Evolutionary conservation across 2,888 invertebrate species (phyloP).

Genomic region (Pinctada fucata): DNA sequence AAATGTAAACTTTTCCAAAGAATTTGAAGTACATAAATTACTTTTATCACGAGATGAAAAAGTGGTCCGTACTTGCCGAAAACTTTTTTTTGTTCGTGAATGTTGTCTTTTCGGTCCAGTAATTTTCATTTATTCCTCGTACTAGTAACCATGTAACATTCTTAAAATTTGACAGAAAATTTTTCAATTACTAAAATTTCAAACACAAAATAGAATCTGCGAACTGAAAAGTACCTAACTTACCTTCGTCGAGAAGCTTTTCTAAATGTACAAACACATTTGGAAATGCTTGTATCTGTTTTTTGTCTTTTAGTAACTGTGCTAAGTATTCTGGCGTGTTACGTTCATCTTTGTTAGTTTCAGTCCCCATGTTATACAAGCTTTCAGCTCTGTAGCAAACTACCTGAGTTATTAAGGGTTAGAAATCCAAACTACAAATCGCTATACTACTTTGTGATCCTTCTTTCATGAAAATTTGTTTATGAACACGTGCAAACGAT

Average conservation of each 20-base stretch:
- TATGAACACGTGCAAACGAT: conserved; percentile 72
- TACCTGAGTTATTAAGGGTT: conserved; percentile 70
- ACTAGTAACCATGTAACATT: no score
- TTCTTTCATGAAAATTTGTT: conserved; percentile 71
- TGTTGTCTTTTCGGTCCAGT: no score
- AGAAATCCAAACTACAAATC: conserved; percentile 72
- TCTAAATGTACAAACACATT: conserved; percentile 99
- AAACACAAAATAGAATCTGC: no score
- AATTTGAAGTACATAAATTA: no score
- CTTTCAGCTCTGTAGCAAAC: conserved; percentile 66
- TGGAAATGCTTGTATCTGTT: conserved; percentile 99
- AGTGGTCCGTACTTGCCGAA: no score
- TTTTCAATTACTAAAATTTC: no score
- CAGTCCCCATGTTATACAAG: conserved; percentile 74
- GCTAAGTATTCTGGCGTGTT: conserved; percentile 94
- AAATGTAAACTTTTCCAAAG: neutral
- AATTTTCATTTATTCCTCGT: no score
- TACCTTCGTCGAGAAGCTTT: conserved; percentile 99
- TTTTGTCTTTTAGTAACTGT: conserved; percentile 99
- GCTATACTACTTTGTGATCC: conserved; percentile 61
- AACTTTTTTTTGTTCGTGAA: no score
- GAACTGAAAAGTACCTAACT: conserved; percentile 67
- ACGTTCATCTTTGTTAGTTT: conserved; percentile 74
- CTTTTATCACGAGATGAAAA: no score
- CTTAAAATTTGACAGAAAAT: no score